Conservation (phyloP, 2,113 vertebrate genomes). For the Hypomesus transpacificus region DNA sequence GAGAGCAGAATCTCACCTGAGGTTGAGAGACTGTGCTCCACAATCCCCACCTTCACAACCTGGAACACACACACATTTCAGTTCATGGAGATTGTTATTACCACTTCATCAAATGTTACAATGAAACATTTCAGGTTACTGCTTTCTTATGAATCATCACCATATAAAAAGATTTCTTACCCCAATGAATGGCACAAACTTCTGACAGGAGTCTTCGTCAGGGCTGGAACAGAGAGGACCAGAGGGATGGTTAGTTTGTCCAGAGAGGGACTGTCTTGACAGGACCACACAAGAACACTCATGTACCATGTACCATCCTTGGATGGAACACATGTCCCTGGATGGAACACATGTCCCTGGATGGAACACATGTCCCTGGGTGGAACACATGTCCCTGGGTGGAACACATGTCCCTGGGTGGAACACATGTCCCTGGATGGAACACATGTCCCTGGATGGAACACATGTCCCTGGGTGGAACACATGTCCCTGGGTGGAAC, state of each 20-base stretch:
- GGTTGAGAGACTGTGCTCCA: conserved; percentile 85
- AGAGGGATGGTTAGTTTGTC: background rate
- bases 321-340: no score
- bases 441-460: background rate
- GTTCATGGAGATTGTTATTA: no score
- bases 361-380: no score
- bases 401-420: background rate
- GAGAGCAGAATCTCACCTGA: conserved; percentile 60
- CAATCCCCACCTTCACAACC: conserved; percentile 87
- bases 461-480: no score
- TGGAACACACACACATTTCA: background rate
- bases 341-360: no score
- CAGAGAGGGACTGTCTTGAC: no score
- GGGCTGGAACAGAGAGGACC: conserved; percentile 64
- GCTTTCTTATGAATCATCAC: no score
- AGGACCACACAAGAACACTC: no score
- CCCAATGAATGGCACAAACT: conserved; percentile 91
- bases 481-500: no score
- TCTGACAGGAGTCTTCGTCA: conserved; percentile 91
- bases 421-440: background rate
- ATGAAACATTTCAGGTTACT: no score
- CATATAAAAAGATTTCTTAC: conserved; percentile 59
- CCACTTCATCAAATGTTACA: no score
- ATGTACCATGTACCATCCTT: no score
- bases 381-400: background rate